Evolutionary conservation across 2,113 vertebrate genomes (phyloP).

Genomic region (Taxidea taxus): DNA sequence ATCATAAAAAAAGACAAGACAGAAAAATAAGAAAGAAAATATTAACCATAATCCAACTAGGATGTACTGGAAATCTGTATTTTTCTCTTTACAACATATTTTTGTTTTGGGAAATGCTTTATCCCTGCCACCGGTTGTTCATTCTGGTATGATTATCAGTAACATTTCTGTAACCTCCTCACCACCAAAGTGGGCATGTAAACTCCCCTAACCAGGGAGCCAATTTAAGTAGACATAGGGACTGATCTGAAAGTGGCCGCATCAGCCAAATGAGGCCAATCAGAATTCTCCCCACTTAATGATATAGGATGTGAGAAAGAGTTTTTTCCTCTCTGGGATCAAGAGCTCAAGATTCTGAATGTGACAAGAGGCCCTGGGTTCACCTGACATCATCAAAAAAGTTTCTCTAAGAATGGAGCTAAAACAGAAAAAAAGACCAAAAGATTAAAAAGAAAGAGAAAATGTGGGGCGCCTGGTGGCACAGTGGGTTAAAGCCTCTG

Average conservation of each 20-base stretch:
- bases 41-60: background rate
- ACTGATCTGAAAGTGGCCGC: background rate
- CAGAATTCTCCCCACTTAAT: background rate
- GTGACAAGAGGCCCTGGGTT: background rate
- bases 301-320: background rate
- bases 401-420: background rate
- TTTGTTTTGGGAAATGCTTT: constrained; percentile 7
- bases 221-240: background rate
- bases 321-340: background rate
- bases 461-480: too few relatives aligned
- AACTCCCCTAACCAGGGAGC: background rate
- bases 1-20: background rate
- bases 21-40: background rate
- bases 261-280: background rate
- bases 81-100: background rate
- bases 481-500: too few relatives aligned
- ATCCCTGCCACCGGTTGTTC: background rate
- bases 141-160: background rate
- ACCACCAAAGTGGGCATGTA: background rate
- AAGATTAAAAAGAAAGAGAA: background rate
- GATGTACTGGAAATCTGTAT: background rate
- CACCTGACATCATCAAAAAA: background rate
- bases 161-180: background rate
- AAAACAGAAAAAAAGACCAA: background rate
- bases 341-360: background rate